phyloP scores from a whole-genome alignment of 2,797 vertebrate species.

The Pyrrhura leucotis region DNA sequence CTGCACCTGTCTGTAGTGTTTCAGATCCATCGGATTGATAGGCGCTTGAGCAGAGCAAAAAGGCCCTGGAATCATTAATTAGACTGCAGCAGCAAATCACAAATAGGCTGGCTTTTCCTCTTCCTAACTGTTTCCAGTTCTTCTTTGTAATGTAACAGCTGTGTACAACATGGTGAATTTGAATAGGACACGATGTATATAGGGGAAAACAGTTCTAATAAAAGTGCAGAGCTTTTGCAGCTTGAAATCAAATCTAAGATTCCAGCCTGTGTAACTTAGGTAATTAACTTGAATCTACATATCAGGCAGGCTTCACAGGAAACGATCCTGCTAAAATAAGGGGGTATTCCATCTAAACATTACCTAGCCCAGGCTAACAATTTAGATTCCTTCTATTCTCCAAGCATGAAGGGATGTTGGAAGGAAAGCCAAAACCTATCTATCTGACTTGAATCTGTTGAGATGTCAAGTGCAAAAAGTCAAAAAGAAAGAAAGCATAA shows the following conservation, averaged over 20 bases:
- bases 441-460: background rate
- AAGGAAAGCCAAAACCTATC: background rate
- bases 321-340: background rate
- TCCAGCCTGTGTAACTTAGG: background rate
- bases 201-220: conserved; percentile 35
- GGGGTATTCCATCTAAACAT: background rate
- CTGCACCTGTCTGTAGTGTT: conserved; percentile 47
- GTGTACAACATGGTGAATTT: conserved; percentile 48
- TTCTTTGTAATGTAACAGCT: conserved; percentile 48
- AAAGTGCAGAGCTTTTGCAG: background rate
- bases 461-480: background rate
- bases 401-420: background rate
- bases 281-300: background rate
- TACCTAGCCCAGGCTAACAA: background rate
- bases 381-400: background rate
- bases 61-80: conserved; percentile 23
- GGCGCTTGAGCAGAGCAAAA: conserved; percentile 56
- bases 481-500: background rate
- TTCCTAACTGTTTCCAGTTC: background rate
- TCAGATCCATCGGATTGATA: conserved; percentile 1
- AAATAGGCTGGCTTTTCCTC: background rate
- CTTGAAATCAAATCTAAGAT: background rate
- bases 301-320: background rate
- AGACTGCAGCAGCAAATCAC: conserved; percentile 36
- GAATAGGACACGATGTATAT: conserved; percentile 10